These are phyloP conservation scores for Smutsia temminckii DNA, from an alignment of 2,797 vertebrate genomes.

Conservation along the genomic window DNA sequence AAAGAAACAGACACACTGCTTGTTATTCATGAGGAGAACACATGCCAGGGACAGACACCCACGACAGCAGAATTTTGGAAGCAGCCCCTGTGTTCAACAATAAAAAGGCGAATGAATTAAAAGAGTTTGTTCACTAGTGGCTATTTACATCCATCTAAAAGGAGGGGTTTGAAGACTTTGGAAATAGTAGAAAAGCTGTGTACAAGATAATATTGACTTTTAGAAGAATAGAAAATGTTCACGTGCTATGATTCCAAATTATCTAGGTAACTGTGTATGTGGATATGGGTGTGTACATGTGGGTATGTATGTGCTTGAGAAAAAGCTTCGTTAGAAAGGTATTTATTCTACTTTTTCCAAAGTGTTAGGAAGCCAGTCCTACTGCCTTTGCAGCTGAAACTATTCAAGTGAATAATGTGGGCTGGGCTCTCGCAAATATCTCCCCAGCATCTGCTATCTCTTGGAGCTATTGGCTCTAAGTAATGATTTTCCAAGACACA, in stretches of 20 bases:
- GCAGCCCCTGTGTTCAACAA: background rate
- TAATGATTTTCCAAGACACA: background rate
- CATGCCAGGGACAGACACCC: background rate
- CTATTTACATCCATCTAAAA: background rate
- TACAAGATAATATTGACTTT: background rate
- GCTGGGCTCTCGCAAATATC: background rate
- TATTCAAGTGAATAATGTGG: background rate
- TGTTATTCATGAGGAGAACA: background rate
- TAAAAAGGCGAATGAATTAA: background rate
- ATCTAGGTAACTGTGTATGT: rapidly evolving
- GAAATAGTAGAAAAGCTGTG: background rate
- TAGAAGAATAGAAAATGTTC: background rate
- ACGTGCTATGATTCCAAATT: rapidly evolving
- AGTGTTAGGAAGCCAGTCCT: background rate
- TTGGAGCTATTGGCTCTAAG: no score
- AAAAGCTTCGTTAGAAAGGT: background rate
- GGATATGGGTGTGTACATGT: no score
- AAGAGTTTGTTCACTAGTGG: background rate
- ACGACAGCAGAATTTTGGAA: background rate
- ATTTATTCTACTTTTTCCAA: background rate
- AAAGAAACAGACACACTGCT: background rate
- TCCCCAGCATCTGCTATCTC: rapidly evolving
- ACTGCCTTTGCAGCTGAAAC: background rate
- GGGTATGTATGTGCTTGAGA: background rate
- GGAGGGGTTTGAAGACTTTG: background rate